Base-by-base conservation (phyloP, 2,888 invertebrate genomes). In the Hedya salicella region DNA sequence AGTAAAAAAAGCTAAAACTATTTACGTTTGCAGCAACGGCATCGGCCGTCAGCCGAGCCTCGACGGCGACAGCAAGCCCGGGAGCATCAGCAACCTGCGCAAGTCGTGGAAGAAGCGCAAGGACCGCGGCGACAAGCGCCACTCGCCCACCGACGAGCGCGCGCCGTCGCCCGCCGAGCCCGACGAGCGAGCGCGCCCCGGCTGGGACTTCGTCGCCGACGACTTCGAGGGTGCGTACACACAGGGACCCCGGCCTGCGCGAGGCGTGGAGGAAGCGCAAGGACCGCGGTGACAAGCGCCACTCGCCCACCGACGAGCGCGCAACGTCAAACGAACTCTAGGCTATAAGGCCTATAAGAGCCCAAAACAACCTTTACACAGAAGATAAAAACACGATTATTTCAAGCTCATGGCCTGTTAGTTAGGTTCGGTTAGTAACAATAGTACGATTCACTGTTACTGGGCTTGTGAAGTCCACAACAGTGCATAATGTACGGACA, bases 151-250 rank as follows among this genome's bases (percentile, higher is more conserved):
- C 0, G 90, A 89, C 1, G 92, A 92, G 36, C 77, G 86, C 1
- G 81, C 85, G 1, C 85, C 89, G 0, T 80, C 88, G 1, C 86
- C 89, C 0, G 74, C 78, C 0, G 83, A 80, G 17, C 77, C 79
- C 0, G 85, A 90, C 44, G 88, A 88, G 68, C 71, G 79, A 2
- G 73, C 84, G 0, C 70, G 89, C 67, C 89, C 94, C 0, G 94
- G 95, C 0, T 93, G 95, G 85, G 95, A 96, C 85, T 96, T 96
- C 75, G 95, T 96, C 1, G 95, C 95, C 11, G 96, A 96, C 75
- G 96, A 97, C 80, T 97, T 97, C 79, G 96, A 97, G 82, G 92
- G 91, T 90, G 72, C 39, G 25, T 49, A 5, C n/a, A n/a, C n/a
- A n/a, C n/a, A n/a, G n/a, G n/a, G n/a, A n/a, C n/a, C n/a, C n/a